These are phyloP conservation scores for Drosophila pandora DNA, from an alignment of 1,140 invertebrate genomes.

Conservation along the genomic window DNA sequence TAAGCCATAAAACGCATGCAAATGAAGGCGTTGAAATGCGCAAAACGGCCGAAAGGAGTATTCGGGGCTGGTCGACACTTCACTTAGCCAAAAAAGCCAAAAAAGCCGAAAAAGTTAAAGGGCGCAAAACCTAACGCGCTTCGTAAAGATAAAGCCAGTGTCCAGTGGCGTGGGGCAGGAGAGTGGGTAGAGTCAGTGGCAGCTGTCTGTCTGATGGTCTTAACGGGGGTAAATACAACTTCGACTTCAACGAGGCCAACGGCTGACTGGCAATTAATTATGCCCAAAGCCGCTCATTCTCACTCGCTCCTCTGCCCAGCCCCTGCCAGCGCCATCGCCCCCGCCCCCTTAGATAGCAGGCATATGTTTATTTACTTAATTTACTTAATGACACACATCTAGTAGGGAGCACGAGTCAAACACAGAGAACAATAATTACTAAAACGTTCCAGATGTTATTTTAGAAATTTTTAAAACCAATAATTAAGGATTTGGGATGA, in stretches of 20 bases:
- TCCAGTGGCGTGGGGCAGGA: constrained; percentile 12
- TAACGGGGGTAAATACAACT: constrained; percentile 46
- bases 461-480: not conserved
- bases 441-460: not conserved
- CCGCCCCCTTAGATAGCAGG: constrained; percentile 30
- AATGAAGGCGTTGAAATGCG: constrained; percentile 83
- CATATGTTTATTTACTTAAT: constrained; percentile 83
- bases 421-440: constrained; percentile 12
- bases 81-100: constrained; percentile 10
- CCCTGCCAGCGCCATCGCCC: not conserved
- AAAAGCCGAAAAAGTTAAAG: constrained; percentile 53
- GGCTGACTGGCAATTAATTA: constrained; percentile 82
- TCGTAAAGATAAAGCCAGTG: constrained; percentile 52
- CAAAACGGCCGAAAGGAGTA: constrained; percentile 39
- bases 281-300: constrained; percentile 65
- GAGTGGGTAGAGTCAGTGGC: constrained; percentile 32
- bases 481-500: not conserved
- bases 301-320: constrained; percentile 13
- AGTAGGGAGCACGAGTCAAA: constrained; percentile 45
- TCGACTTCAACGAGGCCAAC: constrained; percentile 60
- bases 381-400: constrained; percentile 79
- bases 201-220: constrained; percentile 37
- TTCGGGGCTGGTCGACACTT: constrained; percentile 32
- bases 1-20: constrained; percentile 83
- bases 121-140: constrained; percentile 81